Percentiles rank a stretch among this genome's conserved stretches.
Conservation (phyloP, 2,113 vertebrate species). For the Echinops telfairi region DNA sequence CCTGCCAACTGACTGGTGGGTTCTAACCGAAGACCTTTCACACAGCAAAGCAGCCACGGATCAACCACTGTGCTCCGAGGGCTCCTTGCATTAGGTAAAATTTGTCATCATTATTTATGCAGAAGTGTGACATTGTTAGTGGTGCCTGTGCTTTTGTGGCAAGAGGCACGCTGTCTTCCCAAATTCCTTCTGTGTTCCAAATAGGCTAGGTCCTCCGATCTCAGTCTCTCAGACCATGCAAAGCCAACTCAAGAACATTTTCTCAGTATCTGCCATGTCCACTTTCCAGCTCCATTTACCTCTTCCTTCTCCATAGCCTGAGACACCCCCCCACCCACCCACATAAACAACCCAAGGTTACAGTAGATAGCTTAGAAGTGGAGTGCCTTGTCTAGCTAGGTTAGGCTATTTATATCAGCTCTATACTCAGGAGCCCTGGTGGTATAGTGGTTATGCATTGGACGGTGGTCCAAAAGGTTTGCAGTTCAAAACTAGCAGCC, state of each 20-base stretch:
- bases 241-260: neutral
- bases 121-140: neutral
- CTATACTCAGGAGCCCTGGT: neutral
- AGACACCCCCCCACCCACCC: too few species aligned
- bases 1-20: neutral
- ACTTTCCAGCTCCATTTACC: neutral
- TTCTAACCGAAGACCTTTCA: neutral
- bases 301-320: conserved; percentile 28
- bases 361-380: neutral
- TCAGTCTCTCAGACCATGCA: neutral
- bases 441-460: too few species aligned
- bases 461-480: too few species aligned
- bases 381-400: neutral
- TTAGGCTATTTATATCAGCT: neutral
- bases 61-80: neutral
- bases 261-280: neutral
- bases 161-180: neutral
- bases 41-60: too few species aligned
- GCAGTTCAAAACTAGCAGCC: too few species aligned
- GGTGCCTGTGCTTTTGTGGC: neutral
- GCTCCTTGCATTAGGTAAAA: neutral
- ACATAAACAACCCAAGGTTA: neutral
- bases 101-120: neutral
- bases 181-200: neutral
- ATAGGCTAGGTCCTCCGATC: neutral